Base-by-base conservation (phyloP, 2,113 vertebrate species). In the Carassius gibelio region DNA sequence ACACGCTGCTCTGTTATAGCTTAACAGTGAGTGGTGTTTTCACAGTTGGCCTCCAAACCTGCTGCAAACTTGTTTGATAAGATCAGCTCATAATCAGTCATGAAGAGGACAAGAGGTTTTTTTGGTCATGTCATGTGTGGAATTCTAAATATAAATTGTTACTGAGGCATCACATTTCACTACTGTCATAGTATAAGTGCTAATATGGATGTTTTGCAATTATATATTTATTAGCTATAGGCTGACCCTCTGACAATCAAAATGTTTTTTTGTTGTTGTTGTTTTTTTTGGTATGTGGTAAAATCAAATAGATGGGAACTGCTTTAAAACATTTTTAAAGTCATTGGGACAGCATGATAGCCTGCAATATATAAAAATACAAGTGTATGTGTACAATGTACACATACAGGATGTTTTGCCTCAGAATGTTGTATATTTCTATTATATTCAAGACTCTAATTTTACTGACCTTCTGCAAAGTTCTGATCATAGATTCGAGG, bases 401-500 rank as follows among this genome's bases (percentile, higher is more conserved):
- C 36, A 64, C 45, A 48, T 45, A 3, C 17, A 62, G 10, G 34
- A 72, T 64, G 17, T 57, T 34, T 7, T 50, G n/a, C 52, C 8
- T 55, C 6, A 15, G 42, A 15, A 34, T 69, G 19, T 52, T 36
- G 34, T n/a, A 13, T 52, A 15, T 52, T 52, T 81, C 61, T 10
- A 45, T 57, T 69, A 34, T 26, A 61, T 34, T 36, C n/a, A 82
- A 36, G 55, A 78, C 8, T 75, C 36, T 15, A 5, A 26, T 42
- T 48, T 81, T 42, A 61, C 93, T 86, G 95, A 97, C 96, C 96
- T 94, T 97, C 96, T 80, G 94, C 96, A 87, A 97, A 97, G 92
- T 96, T 96, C 94, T 97, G 96, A 86, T 96, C 96, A 0, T 96
- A 96, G 90, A 97, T 93, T 90, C 95, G 95, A 92, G 95, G 94